Base-by-base conservation (phyloP, 2,797 vertebrate genomes). In the Psittacula derbiana region DNA sequence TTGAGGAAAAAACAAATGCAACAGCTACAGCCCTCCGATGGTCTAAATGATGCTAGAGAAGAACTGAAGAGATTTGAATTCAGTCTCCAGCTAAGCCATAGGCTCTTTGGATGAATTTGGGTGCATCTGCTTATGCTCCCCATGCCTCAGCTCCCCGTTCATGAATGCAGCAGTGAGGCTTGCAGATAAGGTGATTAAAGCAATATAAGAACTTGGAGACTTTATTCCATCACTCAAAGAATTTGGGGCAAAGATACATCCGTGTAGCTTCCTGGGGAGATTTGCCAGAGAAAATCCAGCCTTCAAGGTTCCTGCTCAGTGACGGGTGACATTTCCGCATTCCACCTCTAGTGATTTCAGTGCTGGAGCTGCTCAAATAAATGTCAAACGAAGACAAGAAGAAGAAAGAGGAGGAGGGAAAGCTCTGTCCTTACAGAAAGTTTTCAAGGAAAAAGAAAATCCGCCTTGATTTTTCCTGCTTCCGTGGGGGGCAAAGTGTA, bases 121-220 rank as follows among this genome's bases (percentile, higher is more conserved):
- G 60, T 33, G n/a, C 81, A 80, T 36, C 58, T 52, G 67, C 30
- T 94, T 88, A 52, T 46, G 38, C 17, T 75, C 66, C 80, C 64
- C 5, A 11, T 28, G 65, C 75, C 70, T 78, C 36, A 8, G 61
- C 53, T 81, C 57, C 74, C 43, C 11, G 0, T 8, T 46, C 75
- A 38, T 86, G 41, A 9, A 36, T 20, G 21, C 52, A 44, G 38
- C 13, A 5, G 30, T 78, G 86, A 93, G 87, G 62, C 64, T 91
- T 16, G 2, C 72, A 55, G 94, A 92, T 94, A 94, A 95, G 85
- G 21, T 74, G 75, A 83, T 95, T 94, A 95, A 92, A 92, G 65
- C 71, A 13, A 28, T 21, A 3, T 53, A 53, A 89, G 85, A 43
- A 82, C 61, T 76, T 8, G 1, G 25, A 89, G 78, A 38, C 36